Percentiles rank a stretch among this genome's conserved stretches.
Evolutionary conservation across 2,113 vertebrate genomes (phyloP).

Genomic region (Ceratotherium simum): DNA sequence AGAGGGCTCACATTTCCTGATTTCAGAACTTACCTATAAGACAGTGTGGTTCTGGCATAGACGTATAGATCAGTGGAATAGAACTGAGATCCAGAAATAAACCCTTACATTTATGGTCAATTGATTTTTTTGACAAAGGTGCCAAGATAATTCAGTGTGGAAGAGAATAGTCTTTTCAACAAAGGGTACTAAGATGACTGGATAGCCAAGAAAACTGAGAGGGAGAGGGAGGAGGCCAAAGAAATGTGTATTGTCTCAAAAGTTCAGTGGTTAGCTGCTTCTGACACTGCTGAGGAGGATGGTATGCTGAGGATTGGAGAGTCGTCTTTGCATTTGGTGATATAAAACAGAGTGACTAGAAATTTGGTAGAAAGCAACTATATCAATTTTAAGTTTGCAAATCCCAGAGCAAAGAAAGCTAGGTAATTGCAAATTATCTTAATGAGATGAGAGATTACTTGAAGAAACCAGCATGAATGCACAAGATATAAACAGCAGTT

Average conservation of each 20-base stretch:
- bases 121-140: slow-evolving; percentile 20
- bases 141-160: neutral
- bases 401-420: neutral
- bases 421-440: neutral
- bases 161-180: neutral
- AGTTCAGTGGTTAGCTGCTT: neutral
- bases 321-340: neutral
- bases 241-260: neutral
- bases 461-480: neutral
- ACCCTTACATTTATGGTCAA: neutral
- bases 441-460: neutral
- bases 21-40: neutral
- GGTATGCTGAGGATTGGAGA: neutral
- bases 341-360: neutral
- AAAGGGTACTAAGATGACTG: neutral
- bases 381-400: neutral
- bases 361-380: slow-evolving; percentile 5
- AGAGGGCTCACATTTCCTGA: neutral
- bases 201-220: neutral
- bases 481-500: neutral
- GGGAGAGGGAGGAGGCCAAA: neutral
- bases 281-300: neutral
- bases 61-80: neutral
- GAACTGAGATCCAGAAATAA: neutral
- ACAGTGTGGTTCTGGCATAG: neutral